A percentile compares a stretch with the other conserved stretches of the same genome.
These are phyloP conservation scores for Peromyscus nudipes DNA, from an alignment of 2,797 vertebrate species.

Conservation along the genomic window DNA sequence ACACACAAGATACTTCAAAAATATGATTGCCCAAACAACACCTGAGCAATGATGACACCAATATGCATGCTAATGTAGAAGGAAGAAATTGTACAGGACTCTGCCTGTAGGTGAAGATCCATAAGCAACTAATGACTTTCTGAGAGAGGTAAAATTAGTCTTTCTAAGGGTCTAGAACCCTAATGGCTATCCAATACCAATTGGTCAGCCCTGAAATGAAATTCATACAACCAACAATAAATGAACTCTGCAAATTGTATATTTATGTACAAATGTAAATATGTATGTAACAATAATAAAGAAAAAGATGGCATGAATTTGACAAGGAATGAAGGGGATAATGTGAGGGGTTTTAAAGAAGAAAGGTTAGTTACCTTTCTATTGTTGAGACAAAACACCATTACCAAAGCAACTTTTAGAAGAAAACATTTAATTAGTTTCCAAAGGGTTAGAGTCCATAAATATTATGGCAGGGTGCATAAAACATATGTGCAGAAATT, in stretches of 20 bases:
- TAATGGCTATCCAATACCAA: too few species aligned
- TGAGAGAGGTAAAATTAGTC: too few species aligned
- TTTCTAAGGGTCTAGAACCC: too few species aligned
- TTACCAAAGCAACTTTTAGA: too few species aligned
- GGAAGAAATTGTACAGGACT: too few species aligned
- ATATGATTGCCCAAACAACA: too few species aligned
- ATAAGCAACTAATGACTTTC: too few species aligned
- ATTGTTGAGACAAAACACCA: background rate
- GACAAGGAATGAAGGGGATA: background rate
- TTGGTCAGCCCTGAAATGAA: too few species aligned
- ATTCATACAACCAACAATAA: background rate
- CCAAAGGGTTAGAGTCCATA: background rate
- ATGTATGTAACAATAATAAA: background rate
- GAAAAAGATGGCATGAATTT: background rate
- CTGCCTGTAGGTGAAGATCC: too few species aligned
- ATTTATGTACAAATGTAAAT: background rate
- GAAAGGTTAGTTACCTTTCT: background rate
- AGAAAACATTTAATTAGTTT: background rate
- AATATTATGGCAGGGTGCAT: background rate
- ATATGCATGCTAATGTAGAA: too few species aligned
- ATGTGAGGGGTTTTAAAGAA: fast-evolving
- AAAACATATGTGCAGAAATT: background rate
- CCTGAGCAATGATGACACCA: too few species aligned
- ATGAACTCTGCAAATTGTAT: background rate
- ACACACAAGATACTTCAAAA: too few species aligned